Conservation (phyloP, 2,113 vertebrate genomes). For the Carassius gibelio region DNA sequence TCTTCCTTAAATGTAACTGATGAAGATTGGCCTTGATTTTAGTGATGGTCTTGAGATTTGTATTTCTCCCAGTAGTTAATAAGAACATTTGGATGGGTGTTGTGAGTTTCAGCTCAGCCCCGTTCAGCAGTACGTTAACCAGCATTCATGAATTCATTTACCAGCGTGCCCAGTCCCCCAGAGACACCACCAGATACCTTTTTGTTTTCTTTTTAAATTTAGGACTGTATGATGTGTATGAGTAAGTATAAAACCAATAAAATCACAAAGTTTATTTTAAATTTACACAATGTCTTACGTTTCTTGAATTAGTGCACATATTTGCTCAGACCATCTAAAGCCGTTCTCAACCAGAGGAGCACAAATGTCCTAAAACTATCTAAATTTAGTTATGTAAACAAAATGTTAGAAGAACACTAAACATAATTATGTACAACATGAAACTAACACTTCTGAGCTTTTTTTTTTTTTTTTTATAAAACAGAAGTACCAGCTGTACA, state of each 20-base stretch:
- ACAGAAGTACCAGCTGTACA: background rate
- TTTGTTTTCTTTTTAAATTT: slow-evolving; percentile 71
- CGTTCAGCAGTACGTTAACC: background rate
- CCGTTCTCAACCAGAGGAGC: background rate
- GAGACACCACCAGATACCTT: slow-evolving; percentile 73
- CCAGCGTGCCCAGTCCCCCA: slow-evolving; percentile 58
- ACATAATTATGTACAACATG: too few relatives aligned
- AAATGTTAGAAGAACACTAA: too few relatives aligned
- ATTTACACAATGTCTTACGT: slow-evolving; percentile 63
- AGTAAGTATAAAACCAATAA: slow-evolving; percentile 80
- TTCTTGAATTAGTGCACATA: slow-evolving; percentile 52
- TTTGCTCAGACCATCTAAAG: background rate
- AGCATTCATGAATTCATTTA: slow-evolving; percentile 11
- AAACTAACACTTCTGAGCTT: too few relatives aligned
- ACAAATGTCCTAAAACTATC: background rate
- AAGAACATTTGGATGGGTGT: slow-evolving; percentile 11
- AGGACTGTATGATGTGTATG: slow-evolving; percentile 81
- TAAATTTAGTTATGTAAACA: background rate
- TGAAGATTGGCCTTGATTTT: slow-evolving; percentile 12
- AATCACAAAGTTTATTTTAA: slow-evolving; percentile 85
- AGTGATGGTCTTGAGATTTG: background rate
- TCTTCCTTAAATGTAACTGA: background rate
- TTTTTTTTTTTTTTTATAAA: too few relatives aligned
- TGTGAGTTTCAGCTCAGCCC: slow-evolving; percentile 7
- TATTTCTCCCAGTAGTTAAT: background rate